Conservation (phyloP, 2,888 invertebrate genomes). For the Agrochola lychnidis region DNA sequence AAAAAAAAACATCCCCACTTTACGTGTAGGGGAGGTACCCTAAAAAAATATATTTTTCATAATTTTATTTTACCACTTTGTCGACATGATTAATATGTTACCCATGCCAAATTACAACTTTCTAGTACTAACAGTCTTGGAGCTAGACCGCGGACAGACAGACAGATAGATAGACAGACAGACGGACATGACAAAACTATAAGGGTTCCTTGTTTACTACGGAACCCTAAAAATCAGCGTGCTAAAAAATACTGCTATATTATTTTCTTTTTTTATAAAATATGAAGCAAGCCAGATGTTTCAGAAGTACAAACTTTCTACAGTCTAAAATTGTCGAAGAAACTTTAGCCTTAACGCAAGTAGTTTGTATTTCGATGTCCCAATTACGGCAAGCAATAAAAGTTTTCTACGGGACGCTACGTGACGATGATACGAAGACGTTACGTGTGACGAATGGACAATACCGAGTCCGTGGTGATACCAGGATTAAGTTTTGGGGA, state of each 20-base stretch:
- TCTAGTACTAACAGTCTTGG: no score
- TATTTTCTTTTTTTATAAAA: not conserved
- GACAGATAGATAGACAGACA: no score
- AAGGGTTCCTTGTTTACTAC: no score
- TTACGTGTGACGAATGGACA: slow-evolving; percentile 86
- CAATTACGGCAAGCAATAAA: slow-evolving; percentile 85
- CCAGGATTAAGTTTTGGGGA: slow-evolving; percentile 42
- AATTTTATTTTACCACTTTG: no score
- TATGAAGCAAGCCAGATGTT: not conserved
- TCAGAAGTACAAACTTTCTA: slow-evolving; percentile 1
- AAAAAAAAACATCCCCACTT: no score
- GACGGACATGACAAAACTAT: no score
- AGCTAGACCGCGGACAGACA: no score
- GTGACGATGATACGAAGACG: slow-evolving; percentile 82
- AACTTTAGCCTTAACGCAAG: slow-evolving; percentile 65
- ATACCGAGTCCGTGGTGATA: slow-evolving; percentile 65
- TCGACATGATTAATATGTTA: no score
- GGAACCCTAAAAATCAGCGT: no score
- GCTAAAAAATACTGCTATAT: not conserved
- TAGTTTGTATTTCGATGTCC: slow-evolving; percentile 76
- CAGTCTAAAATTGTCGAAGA: slow-evolving; percentile 59
- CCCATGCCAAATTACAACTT: no score
- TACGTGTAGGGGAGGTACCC: no score
- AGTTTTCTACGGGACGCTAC: slow-evolving; percentile 81
- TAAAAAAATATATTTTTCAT: no score